Conservation (phyloP, 2,888 invertebrate species). For the Nemoura dubitans region DNA sequence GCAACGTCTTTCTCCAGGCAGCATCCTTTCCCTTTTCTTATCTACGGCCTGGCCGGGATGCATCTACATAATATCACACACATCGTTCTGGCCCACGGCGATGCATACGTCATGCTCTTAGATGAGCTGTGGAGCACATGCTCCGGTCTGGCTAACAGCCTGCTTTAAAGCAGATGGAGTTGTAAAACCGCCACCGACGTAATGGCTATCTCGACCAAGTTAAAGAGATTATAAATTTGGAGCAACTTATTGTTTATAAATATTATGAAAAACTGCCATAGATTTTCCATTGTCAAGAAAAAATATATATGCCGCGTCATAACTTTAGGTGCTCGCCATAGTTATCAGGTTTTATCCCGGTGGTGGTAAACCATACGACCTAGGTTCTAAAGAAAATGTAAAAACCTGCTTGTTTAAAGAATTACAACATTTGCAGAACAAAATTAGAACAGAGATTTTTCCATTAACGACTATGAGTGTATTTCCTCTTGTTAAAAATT, state of each 20-base stretch:
- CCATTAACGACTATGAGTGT: background rate
- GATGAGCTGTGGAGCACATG: background rate
- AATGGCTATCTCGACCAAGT: background rate
- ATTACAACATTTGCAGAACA: background rate
- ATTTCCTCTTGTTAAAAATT: background rate
- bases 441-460: background rate
- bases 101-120: background rate
- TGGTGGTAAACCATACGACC: no score
- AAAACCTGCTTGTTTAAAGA: background rate
- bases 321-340: no score
- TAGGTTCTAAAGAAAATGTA: no score
- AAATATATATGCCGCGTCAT: no score
- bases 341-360: no score
- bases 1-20: background rate
- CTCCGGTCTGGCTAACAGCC: background rate
- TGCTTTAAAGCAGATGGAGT: slow-evolving; percentile 7
- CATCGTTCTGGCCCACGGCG: background rate
- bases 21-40: background rate
- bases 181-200: background rate
- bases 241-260: no score
- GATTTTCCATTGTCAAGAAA: no score
- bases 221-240: background rate
- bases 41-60: background rate
- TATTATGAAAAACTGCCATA: no score
- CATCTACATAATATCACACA: background rate